phyloP scores from a whole-genome alignment of 2,797 vertebrate species.

The Cuniculus paca region DNA sequence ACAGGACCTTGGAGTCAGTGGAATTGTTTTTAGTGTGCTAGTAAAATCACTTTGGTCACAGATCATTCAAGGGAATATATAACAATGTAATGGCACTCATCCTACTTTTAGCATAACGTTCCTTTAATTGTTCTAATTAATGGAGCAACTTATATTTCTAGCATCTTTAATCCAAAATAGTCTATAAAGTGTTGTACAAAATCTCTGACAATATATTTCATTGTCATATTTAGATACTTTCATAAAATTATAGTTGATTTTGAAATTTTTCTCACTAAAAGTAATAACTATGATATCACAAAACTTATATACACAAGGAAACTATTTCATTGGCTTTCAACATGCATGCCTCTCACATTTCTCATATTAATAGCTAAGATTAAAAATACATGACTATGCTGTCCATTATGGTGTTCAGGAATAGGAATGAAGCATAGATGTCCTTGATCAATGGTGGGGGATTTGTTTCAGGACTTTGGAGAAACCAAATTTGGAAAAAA shows the following conservation, averaged over 20 bases:
- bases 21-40: background rate
- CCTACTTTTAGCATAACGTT: background rate
- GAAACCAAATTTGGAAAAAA: background rate
- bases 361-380: background rate
- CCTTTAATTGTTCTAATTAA: slow-evolving; percentile 18
- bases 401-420: background rate
- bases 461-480: background rate
- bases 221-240: background rate
- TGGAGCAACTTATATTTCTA: background rate
- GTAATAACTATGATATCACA: background rate
- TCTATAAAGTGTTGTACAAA: background rate
- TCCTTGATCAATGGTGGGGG: background rate
- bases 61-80: too few relatives aligned
- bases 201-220: background rate
- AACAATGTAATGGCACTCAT: background rate
- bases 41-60: slow-evolving; percentile 31
- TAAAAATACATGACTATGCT: background rate
- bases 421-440: background rate
- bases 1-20: background rate
- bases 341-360: background rate
- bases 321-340: slow-evolving; percentile 7
- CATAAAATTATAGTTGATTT: background rate
- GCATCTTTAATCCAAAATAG: background rate
- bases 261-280: background rate
- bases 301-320: background rate